A percentile compares a stretch with the other conserved stretches of the same genome.
These are phyloP conservation scores for Rhynchonycteris naso DNA, from an alignment of 2,797 vertebrate genomes.

Conservation along the genomic window DNA sequence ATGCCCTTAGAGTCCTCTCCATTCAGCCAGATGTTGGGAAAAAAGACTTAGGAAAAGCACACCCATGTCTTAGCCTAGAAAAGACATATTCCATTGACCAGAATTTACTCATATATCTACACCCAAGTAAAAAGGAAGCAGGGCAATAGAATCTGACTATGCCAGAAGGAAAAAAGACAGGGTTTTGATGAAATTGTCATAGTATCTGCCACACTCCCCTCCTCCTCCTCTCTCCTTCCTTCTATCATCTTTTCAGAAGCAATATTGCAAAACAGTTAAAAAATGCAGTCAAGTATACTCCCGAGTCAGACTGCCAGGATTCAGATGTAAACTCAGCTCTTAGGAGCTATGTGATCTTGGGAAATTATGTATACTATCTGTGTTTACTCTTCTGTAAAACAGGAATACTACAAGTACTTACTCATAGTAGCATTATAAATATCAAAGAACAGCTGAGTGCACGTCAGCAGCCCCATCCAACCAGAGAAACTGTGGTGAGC, in stretches of 20 bases:
- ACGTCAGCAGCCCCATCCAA: no score
- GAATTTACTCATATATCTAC: not conserved
- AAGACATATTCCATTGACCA: not conserved
- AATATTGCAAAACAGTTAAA: not conserved
- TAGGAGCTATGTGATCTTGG: not conserved
- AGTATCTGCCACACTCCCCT: not conserved
- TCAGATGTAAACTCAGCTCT: not conserved
- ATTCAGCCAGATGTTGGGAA: not conserved
- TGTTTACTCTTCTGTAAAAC: constrained; percentile 30
- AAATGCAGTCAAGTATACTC: not conserved
- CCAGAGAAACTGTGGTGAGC: no score
- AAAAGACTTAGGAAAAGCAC: not conserved
- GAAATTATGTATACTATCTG: not conserved
- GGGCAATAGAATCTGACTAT: not conserved
- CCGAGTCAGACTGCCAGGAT: not conserved
- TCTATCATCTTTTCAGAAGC: not conserved
- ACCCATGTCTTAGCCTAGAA: not conserved
- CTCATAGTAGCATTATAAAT: not conserved
- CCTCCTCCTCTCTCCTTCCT: not conserved
- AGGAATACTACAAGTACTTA: constrained; percentile 23
- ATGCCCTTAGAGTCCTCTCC: not conserved
- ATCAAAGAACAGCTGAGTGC: no score
- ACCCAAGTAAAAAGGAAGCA: not conserved
- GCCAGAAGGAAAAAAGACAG: not conserved
- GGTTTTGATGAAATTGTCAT: not conserved